A percentile compares a stretch with the other conserved stretches of the same genome.
Evolutionary conservation across 2,888 invertebrate species (phyloP).

Genomic region (Pteria penguin): DNA sequence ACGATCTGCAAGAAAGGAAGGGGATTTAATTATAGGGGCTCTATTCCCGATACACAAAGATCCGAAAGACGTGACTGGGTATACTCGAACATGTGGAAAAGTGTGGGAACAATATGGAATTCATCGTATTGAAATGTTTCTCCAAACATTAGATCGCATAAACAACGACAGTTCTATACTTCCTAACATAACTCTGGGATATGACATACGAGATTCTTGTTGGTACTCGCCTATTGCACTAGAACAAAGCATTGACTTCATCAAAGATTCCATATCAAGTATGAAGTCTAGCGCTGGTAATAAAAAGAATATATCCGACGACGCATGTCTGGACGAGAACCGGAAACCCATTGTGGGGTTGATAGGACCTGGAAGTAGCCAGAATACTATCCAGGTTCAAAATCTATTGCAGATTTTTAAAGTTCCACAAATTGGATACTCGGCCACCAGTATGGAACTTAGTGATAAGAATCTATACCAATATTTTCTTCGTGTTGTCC

Average conservation of each 20-base stretch:
- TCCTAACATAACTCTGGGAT: conserved; percentile 84
- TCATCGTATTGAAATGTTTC: conserved; percentile 85
- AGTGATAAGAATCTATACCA: conserved; percentile 88
- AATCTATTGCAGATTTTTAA: conserved; percentile 87
- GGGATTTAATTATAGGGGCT: conserved; percentile 84
- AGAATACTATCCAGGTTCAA: conserved; percentile 86
- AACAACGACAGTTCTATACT: conserved; percentile 84
- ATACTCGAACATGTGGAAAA: conserved; percentile 82
- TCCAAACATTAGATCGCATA: conserved; percentile 80
- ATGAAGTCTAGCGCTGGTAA: conserved; percentile 50
- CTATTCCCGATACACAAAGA: conserved; percentile 83
- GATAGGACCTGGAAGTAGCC: conserved; percentile 88
- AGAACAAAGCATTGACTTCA: conserved; percentile 88
- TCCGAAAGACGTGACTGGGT: conserved; percentile 77
- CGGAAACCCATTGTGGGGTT: conserved; percentile 84
- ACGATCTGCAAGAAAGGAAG: conserved; percentile 69
- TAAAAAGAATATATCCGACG: conserved; percentile 43
- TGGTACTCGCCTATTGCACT: conserved; percentile 90
- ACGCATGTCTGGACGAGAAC: conserved; percentile 35
- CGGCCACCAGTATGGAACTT: conserved; percentile 88
- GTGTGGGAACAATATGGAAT: conserved; percentile 89
- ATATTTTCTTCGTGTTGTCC: conserved; percentile 89
- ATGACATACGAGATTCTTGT: conserved; percentile 89
- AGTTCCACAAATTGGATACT: conserved; percentile 87
- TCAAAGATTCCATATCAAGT: conserved; percentile 83